Evolutionary conservation across 2,113 vertebrate species (phyloP).

Genomic region (Anguilla japonica): DNA sequence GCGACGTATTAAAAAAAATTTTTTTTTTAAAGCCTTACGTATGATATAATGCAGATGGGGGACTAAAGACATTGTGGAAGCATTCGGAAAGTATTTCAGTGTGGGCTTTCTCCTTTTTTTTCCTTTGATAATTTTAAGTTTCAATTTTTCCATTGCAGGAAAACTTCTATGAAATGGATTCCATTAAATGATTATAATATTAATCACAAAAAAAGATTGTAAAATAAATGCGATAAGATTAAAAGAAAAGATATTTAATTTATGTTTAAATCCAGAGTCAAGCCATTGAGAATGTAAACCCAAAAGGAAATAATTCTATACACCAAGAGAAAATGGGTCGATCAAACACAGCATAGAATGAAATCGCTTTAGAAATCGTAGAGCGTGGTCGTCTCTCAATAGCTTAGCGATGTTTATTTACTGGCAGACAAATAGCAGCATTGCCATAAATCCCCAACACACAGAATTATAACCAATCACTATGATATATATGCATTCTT

Average conservation of each 20-base stretch:
- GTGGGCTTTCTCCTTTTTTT: background rate
- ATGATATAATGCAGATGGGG: conserved; percentile 56
- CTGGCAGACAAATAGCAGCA: background rate
- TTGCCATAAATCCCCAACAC: background rate
- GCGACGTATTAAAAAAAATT: conserved; percentile 65
- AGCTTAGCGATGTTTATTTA: background rate
- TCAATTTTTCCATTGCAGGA: too few species aligned
- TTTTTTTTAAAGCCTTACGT: conserved; percentile 58
- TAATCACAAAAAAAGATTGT: background rate
- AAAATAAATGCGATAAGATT: background rate
- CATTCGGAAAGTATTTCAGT: conserved; percentile 57
- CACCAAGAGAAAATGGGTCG: background rate
- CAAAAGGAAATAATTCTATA: background rate
- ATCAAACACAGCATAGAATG: background rate
- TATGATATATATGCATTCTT: background rate
- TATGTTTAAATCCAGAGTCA: background rate
- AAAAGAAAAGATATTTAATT: background rate
- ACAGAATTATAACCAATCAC: background rate
- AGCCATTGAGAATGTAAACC: background rate
- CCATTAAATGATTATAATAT: background rate
- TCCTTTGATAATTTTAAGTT: too few species aligned
- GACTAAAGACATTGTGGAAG: conserved; percentile 13
- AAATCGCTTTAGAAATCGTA: background rate
- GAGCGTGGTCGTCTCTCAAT: background rate
- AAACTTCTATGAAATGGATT: too few species aligned